phyloP scores from a whole-genome alignment of 1,140 invertebrate species.

The Vanessa atalanta region DNA sequence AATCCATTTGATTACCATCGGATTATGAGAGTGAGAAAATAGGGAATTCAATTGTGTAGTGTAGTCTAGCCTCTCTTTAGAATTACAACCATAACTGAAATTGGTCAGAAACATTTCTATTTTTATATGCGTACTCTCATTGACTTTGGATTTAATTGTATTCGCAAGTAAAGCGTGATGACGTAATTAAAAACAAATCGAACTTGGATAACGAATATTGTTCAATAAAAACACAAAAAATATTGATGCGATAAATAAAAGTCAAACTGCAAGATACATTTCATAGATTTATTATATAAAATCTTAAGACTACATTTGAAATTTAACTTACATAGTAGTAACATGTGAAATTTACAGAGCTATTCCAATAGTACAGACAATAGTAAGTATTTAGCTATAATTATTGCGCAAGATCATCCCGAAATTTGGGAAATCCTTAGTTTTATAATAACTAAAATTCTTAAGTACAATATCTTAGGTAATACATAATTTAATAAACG shows the following conservation, averaged over 20 bases:
- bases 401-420: slow-evolving; percentile 76
- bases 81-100: too few species aligned
- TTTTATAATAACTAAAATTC: slow-evolving; percentile 68
- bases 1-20: too few species aligned
- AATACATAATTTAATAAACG: slow-evolving; percentile 71
- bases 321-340: slow-evolving; percentile 76
- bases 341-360: slow-evolving; percentile 79
- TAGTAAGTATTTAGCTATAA: slow-evolving; percentile 78
- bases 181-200: too few species aligned
- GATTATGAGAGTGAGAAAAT: too few species aligned
- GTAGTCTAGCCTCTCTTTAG: too few species aligned
- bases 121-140: too few species aligned
- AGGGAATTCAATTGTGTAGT: too few species aligned
- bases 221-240: too few species aligned
- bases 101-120: too few species aligned
- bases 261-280: slow-evolving; percentile 73
- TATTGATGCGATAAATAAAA: slow-evolving; percentile 45
- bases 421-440: slow-evolving; percentile 55
- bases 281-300: slow-evolving; percentile 81
- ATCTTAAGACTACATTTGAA: slow-evolving; percentile 76
- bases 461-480: slow-evolving; percentile 73
- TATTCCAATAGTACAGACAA: slow-evolving; percentile 75
- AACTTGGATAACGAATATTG: too few species aligned
- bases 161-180: too few species aligned
- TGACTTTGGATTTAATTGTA: too few species aligned